These are phyloP conservation scores for Ichneumon xanthorius DNA, from an alignment of 2,888 invertebrate genomes.

Conservation along the genomic window DNA sequence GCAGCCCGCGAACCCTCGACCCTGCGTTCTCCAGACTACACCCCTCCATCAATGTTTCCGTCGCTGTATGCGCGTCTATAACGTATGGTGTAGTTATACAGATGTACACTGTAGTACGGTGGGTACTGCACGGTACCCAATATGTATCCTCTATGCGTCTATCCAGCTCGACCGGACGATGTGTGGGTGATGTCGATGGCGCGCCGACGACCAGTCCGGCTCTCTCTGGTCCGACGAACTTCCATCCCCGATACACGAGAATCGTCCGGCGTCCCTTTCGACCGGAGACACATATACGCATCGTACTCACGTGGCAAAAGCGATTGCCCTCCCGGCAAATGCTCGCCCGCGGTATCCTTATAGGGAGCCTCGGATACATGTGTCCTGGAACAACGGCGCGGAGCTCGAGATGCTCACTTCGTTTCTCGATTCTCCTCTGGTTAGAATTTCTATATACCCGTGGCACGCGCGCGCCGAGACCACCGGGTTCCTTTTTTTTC, in stretches of 20 bases:
- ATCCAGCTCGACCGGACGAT: background rate
- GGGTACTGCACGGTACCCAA: background rate
- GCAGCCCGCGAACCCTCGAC: slow-evolving; percentile 73
- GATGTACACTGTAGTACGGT: background rate
- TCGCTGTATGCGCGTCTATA: background rate
- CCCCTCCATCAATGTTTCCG: slow-evolving; percentile 15
- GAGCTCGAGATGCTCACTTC: slow-evolving; percentile 42
- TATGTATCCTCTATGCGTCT: background rate
- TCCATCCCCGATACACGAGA: slow-evolving; percentile 62
- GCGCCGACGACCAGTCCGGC: background rate
- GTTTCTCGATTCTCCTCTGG: slow-evolving; percentile 12
- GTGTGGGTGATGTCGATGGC: slow-evolving; percentile 6
- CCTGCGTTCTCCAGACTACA: slow-evolving; percentile 39
- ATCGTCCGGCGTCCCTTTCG: slow-evolving; percentile 54
- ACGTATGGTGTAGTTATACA: slow-evolving; percentile 8
- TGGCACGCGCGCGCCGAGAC: slow-evolving; percentile 56
- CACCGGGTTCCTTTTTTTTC: slow-evolving; percentile 48
- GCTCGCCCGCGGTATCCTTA: slow-evolving; percentile 48
- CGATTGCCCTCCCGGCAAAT: slow-evolving; percentile 44
- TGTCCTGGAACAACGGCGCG: slow-evolving; percentile 50
- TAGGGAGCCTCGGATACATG: slow-evolving; percentile 58
- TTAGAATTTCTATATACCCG: slow-evolving; percentile 37
- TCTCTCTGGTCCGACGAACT: slow-evolving; percentile 45
- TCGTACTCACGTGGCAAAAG: slow-evolving; percentile 70
- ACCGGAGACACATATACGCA: slow-evolving; percentile 61